Base-by-base conservation (phyloP, 2,888 invertebrate genomes). In the Parthenolecanium corni region DNA sequence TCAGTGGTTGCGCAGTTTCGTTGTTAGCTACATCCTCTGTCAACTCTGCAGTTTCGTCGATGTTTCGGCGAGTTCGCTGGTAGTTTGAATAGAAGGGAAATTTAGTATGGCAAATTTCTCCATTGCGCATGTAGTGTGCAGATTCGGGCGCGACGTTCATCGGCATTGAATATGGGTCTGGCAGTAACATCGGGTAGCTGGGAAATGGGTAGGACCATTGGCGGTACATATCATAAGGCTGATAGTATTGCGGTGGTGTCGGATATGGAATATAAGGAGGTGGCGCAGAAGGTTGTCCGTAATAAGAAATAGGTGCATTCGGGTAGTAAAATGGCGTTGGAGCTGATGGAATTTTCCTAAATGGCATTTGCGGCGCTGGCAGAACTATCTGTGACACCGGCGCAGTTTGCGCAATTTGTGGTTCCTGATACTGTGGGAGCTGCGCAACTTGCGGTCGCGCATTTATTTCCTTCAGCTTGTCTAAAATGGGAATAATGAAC, bases 101-200 rank as follows among this genome's bases (percentile, higher is more conserved):
- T 3, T 18, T 31, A 20, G 38, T 31, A 6, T 24, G 61, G 67
- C 79, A 79, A 18, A 78, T 74, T 67, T 80, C 80, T 42, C 79
- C 79, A 52, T 69, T 74, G 68, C 80, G 80, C 1, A 81, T 82
- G 67, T 79, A 78, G 71, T 82, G 80, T 49, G 82, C 69, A 68
- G 82, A 75, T 66, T 76, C 78, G 31, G 76, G 49, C 70, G 77
- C 76, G 2, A 78, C 78, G 51, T 79, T 80, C 36, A 77, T 71
- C 54, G 79, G 73, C 64, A 76, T 76, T 6, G 79, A 69, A 12
- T 81, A 70, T 0, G 82, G 82, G 69, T 82, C 79, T 71, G 76
- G 79, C 31, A 82, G 76, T 9, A 79, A 70, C 36, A 82, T 74
- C 1, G 82, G 82, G 38, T 74, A 73, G 38, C 74, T 72, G 6